Conservation (phyloP, 2,797 vertebrate species). For the Myotis planiceps region DNA sequence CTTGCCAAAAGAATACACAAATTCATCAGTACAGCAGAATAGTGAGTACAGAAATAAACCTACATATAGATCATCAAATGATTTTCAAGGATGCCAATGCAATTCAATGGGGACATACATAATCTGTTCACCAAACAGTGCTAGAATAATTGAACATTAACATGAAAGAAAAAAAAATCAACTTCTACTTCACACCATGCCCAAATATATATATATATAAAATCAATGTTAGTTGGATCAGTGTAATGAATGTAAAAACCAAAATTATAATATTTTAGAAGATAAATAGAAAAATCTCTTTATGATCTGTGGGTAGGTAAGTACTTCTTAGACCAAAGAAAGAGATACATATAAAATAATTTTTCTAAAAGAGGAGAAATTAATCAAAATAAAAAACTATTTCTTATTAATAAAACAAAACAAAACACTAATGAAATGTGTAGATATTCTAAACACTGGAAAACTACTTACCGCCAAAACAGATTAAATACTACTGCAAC, state of each 20-base stretch:
- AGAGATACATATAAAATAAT: neutral
- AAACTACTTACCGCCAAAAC: neutral
- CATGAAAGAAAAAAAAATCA: neutral
- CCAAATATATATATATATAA: neutral
- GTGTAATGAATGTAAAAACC: neutral
- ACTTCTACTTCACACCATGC: neutral
- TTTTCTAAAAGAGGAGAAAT: neutral
- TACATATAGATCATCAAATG: neutral
- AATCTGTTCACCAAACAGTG: constrained; percentile 7
- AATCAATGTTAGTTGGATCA: neutral
- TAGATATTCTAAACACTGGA: neutral
- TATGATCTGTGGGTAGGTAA: neutral
- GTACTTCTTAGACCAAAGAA: neutral
- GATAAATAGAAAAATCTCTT: neutral
- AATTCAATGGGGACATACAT: neutral
- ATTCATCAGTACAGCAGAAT: neutral
- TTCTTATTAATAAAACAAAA: neutral
- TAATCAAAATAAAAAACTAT: neutral
- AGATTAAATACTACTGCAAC: neutral
- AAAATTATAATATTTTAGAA: neutral
- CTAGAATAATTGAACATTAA: neutral
- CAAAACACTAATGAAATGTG: neutral
- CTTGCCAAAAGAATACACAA: neutral
- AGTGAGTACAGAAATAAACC: neutral
- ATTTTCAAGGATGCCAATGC: neutral